phyloP scores from a whole-genome alignment of 2,888 invertebrate species.

The Conops quadrifasciatus region DNA sequence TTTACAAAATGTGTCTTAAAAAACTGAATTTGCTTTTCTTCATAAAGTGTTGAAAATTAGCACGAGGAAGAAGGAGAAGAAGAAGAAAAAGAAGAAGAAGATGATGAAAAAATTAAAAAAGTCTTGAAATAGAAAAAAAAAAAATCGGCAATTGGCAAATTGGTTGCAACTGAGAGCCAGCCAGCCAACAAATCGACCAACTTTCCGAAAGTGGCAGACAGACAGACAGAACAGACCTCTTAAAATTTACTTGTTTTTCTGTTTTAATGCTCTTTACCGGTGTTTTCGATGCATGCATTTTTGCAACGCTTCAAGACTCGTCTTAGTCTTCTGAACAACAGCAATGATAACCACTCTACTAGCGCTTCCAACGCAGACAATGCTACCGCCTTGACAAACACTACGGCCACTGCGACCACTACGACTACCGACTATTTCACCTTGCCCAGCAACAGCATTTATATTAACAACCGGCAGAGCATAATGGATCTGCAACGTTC shows the following conservation, averaged over 20 bases:
- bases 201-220: too few relatives aligned
- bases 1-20: too few relatives aligned
- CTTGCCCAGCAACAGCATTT: background rate
- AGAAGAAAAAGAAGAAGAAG: too few relatives aligned
- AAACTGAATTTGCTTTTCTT: too few relatives aligned
- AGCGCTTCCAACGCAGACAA: slow-evolving; percentile 24
- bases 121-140: background rate
- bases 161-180: too few relatives aligned
- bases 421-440: background rate
- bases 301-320: slow-evolving; percentile 46
- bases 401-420: background rate
- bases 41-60: too few relatives aligned
- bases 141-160: too few relatives aligned
- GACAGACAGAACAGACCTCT: background rate
- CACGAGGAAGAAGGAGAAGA: too few relatives aligned
- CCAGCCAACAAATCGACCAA: too few relatives aligned
- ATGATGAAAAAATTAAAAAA: background rate
- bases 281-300: slow-evolving; percentile 44
- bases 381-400: background rate
- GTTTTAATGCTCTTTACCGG: background rate
- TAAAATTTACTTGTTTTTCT: background rate
- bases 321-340: slow-evolving; percentile 40
- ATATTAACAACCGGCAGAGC: slow-evolving; percentile 40
- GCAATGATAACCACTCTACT: slow-evolving; percentile 31
- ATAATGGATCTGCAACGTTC: slow-evolving; percentile 54